Evolutionary conservation across 2,888 invertebrate genomes (phyloP).

Genomic region (Sarcophaga carnaria): DNA sequence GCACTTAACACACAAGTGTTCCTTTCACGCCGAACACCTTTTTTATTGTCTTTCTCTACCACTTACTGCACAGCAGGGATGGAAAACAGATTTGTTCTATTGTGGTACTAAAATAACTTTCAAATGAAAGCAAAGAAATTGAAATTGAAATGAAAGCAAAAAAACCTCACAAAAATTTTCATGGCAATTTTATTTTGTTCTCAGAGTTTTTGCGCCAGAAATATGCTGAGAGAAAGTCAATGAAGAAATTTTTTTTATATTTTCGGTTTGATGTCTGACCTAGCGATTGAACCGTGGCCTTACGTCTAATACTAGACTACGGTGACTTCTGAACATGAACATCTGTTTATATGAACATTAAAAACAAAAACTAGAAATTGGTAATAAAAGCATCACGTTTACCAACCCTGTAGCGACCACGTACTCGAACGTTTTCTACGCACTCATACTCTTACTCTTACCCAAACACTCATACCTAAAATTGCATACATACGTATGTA

Average conservation of each 20-base stretch:
- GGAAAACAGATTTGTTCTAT: neutral
- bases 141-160: too few relatives aligned
- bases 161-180: too few relatives aligned
- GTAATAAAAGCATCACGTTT: neutral
- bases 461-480: neutral
- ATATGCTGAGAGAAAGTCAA: too few relatives aligned
- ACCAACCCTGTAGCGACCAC: neutral
- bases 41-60: neutral
- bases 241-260: too few relatives aligned
- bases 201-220: too few relatives aligned
- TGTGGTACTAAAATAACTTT: neutral
- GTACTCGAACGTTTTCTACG: neutral
- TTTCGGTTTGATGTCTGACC: too few relatives aligned
- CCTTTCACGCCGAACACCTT: neutral
- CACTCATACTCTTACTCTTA: slow-evolving; percentile 13
- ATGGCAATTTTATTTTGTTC: too few relatives aligned
- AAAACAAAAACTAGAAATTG: neutral
- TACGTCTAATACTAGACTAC: too few relatives aligned
- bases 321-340: too few relatives aligned
- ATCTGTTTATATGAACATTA: too few relatives aligned
- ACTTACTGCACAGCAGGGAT: neutral
- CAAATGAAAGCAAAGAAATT: neutral
- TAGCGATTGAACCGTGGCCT: too few relatives aligned
- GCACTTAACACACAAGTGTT: slow-evolving; percentile 47
- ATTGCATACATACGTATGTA: neutral